These are phyloP conservation scores for Camponotus fellah DNA, from an alignment of 2,888 invertebrate genomes.

Conservation along the genomic window DNA sequence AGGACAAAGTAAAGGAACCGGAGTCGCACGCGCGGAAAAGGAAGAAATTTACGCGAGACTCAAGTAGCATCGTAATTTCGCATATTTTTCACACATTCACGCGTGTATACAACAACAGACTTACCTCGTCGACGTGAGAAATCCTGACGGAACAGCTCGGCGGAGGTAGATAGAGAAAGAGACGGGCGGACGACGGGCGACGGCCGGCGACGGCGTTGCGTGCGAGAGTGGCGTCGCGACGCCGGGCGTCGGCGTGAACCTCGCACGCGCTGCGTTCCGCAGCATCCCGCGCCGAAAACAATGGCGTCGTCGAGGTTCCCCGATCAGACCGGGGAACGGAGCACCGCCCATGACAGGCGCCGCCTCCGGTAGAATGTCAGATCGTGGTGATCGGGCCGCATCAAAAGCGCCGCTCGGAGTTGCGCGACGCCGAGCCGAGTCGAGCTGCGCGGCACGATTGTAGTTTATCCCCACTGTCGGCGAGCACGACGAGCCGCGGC, in stretches of 20 bases:
- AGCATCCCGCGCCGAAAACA: constrained; percentile 75
- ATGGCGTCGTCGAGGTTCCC: constrained; percentile 76
- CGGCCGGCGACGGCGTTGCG: constrained; percentile 78
- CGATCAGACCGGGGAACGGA: constrained; percentile 74
- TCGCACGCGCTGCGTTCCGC: constrained; percentile 68
- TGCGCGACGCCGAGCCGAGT: constrained; percentile 63
- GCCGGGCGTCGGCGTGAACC: constrained; percentile 78
- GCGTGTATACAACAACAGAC: constrained; percentile 51
- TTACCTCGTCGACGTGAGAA: constrained; percentile 68
- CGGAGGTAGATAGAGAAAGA: constrained; percentile 59
- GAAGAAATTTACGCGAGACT: neutral
- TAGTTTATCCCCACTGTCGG: constrained; percentile 48
- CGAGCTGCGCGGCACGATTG: constrained; percentile 51
- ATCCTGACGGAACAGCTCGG: constrained; percentile 58
- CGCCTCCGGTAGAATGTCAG: constrained; percentile 81
- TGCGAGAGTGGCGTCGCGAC: constrained; percentile 80
- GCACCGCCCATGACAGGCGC: constrained; percentile 81
- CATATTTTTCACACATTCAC: constrained; percentile 33
- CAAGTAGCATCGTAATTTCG: neutral
- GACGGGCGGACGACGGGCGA: constrained; percentile 61
- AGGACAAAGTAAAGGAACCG: neutral
- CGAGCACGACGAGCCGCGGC: constrained; percentile 44
- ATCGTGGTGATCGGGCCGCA: constrained; percentile 68
- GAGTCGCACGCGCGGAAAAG: neutral
- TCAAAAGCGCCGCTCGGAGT: constrained; percentile 22